phyloP scores from a whole-genome alignment of 2,113 vertebrate species.

The Eudyptes chrysolophus region DNA sequence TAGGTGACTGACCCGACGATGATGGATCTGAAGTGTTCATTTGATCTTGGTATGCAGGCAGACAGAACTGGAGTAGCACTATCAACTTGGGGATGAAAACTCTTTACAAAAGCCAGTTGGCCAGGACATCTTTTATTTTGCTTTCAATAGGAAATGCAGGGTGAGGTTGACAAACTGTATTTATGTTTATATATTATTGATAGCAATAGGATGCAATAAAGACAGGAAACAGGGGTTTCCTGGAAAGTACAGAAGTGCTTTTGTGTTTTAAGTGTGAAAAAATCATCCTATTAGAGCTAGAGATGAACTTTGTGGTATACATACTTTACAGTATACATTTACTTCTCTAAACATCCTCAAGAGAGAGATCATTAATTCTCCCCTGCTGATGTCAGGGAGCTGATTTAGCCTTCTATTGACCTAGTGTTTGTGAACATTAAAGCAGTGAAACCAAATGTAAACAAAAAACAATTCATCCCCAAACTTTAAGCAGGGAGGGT shows the following conservation, averaged over 20 bases:
- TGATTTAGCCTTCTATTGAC: not conserved
- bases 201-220: not conserved
- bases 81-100: not conserved
- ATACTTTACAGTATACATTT: not conserved
- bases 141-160: not conserved
- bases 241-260: not conserved
- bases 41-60: not conserved
- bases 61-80: not conserved
- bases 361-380: not conserved
- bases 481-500: not conserved
- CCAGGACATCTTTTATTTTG: not conserved
- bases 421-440: not conserved
- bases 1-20: not conserved
- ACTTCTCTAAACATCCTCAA: constrained; percentile 22
- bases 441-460: not conserved
- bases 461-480: not conserved
- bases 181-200: not conserved
- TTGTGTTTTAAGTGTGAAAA: constrained; percentile 6
- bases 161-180: not conserved
- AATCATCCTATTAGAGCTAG: not conserved
- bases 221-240: not conserved
- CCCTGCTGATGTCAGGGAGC: not conserved
- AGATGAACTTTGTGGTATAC: not conserved
- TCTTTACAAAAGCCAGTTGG: not conserved
- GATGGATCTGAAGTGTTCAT: not conserved